Base-by-base conservation (phyloP, 2,888 invertebrate genomes). In the Epistrophe grossulariae region DNA sequence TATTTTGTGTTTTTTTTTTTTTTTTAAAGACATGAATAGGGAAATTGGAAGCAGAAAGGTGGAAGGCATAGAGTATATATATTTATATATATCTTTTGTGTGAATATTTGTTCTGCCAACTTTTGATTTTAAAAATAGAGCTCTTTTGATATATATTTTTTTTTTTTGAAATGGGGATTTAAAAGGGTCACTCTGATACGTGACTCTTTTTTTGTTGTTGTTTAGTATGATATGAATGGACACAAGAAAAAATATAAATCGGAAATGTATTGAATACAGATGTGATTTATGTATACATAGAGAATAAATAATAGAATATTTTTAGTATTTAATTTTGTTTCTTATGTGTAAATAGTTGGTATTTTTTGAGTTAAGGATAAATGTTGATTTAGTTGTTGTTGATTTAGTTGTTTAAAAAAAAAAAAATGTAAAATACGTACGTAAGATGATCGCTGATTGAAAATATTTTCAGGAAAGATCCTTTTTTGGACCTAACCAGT, bases 81-180 rank as follows among this genome's bases (percentile, higher is more conserved):
- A n/a, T n/a, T n/a, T n/a, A 2, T 57, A 13, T 57, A 10, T 35
- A 9, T 35, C 35, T 35, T 35, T 5, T 4, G 35, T 35, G 35
- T 35, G 45, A 45, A 45, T 45, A 45, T 66, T 48, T 50, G 48
- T 35, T 17, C 7, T 50, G 66, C 35, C 48, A 66, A 66, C 48
- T 48, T 66, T 48, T 66, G 66, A 66, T 66, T 66, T 66, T 17
- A 35, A 48, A 66, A 35, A 66, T 66, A 66, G 13, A 66, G 17
- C 17, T 50, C 66, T 50, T 50, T 50, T 48, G 66, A 66, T 45
- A 35, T 66, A 7, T 1, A 17, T 38, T 13, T 43, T 43, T 15
- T 43, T 43, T 43, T 43, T 43, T 43, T 6, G 48, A n/a, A 31
- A 48, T 28, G 45, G 17, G 66, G 28, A 17, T 66, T 48, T 50